Conservation (phyloP, 2,888 invertebrate genomes). For the Tholera decimalis region DNA sequence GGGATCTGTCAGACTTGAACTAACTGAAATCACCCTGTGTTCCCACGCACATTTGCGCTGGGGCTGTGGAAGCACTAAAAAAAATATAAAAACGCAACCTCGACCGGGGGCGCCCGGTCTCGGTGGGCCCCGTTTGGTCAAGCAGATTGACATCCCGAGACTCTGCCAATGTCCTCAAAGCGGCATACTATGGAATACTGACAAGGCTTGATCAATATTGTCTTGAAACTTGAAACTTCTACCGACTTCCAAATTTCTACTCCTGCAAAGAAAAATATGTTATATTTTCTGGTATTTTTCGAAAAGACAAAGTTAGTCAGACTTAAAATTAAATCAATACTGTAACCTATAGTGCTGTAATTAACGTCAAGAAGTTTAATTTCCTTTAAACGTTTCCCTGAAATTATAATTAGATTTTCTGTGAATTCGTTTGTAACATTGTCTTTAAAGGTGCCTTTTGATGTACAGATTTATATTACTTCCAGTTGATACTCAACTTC, state of each 20-base stretch:
- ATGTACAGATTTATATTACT: constrained; percentile 17
- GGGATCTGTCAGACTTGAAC: no score
- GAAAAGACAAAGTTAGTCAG: background rate
- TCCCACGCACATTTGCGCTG: no score
- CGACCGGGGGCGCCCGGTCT: no score
- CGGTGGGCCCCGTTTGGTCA: no score
- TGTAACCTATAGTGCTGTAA: constrained; percentile 55
- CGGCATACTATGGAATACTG: background rate
- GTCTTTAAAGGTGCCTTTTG: constrained; percentile 14
- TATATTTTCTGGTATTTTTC: background rate
- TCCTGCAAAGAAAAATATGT: background rate
- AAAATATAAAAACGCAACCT: no score
- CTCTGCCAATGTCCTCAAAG: no score
- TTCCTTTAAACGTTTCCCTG: constrained; percentile 58
- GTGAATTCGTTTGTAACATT: constrained; percentile 28
- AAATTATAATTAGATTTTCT: constrained; percentile 62
- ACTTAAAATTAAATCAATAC: background rate
- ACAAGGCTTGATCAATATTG: background rate
- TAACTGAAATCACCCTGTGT: no score
- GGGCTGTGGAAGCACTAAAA: no score
- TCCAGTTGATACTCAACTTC: constrained; percentile 5
- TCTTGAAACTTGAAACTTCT: background rate
- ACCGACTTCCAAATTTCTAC: background rate
- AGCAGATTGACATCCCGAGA: no score
- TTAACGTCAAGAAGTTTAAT: constrained; percentile 53